These are phyloP conservation scores for Ligdia adustata DNA, from an alignment of 2,888 invertebrate genomes.

Conservation along the genomic window DNA sequence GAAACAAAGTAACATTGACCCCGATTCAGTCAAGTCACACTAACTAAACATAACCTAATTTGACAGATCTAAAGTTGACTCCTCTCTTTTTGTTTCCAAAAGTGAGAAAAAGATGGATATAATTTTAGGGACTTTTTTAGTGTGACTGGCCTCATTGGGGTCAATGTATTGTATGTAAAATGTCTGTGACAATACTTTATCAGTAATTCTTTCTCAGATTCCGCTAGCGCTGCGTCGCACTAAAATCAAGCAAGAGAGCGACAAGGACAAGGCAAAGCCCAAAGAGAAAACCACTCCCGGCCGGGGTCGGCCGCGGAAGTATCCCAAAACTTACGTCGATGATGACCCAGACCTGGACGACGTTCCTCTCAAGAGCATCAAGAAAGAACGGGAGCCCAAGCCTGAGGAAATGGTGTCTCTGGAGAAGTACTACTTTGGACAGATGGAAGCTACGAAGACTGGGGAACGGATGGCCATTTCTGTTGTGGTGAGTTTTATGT, in stretches of 20 bases:
- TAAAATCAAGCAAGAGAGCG: conserved; percentile 64
- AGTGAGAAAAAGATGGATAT: no score
- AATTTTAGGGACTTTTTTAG: no score
- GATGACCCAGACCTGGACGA: conserved; percentile 71
- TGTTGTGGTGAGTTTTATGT: conserved; percentile 59
- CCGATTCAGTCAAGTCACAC: no score
- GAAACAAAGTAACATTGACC: no score
- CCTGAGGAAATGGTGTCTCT: conserved; percentile 80
- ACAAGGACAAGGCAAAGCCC: conserved; percentile 45
- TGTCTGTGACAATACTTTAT: no score
- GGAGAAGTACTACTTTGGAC: conserved; percentile 87
- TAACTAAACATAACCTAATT: no score
- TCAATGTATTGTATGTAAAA: no score
- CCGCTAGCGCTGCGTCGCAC: conserved; percentile 69
- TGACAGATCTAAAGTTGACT: no score
- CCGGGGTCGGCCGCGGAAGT: conserved; percentile 61
- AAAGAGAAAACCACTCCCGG: conserved; percentile 35
- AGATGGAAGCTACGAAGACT: conserved; percentile 58
- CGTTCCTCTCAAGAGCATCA: conserved; percentile 68
- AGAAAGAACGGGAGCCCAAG: conserved; percentile 64
- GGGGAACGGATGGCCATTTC: conserved; percentile 56
- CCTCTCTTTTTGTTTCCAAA: no score
- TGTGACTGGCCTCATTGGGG: no score
- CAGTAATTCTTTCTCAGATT: no score
- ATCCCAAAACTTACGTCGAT: conserved; percentile 60